Evolutionary conservation across 2,888 invertebrate species (phyloP), one percentile per base, ranked within the genome.

Genomic region (Apomyelois bistriatella): DNA sequence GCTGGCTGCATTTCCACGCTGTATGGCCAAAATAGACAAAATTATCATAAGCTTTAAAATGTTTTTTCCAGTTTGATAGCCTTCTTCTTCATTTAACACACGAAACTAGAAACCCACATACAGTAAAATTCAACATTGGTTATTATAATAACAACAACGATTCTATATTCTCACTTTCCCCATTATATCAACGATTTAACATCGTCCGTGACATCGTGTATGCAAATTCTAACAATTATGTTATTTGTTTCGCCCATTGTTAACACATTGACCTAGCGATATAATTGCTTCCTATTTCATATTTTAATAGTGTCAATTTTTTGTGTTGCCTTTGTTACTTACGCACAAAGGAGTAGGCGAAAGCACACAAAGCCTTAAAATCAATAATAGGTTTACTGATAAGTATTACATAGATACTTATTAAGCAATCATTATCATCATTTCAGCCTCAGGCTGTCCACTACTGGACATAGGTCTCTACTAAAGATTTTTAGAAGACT

Each of bases 211-310:
- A 63, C 68, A 66, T 59, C 59, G 58, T 59, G 28, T 9, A 72
- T 65, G 71, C 57, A 61, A 65, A 66, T 60, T 55, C 60, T 62
- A 59, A 65, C 57, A 66, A 76, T 74, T 67, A 70, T 68, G 62
- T 65, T 60, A 66, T 69, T 66, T 65, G 72, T 68, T 72, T 69
- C 65, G 67, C 62, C 60, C 56, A 66, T 62, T 72, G 76, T 75
- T 74, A 74, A 70, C 71, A 70, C 59, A 60, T 60, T 73, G 68
- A 75, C 71, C 73, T 59, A 59, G 58, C 62, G 58, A 60, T 57
- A 67, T 67, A 69, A 71, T 66, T 58, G 54, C 55, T 61, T 60
- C 59, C 65, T 62, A 62, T 58, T 57, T 50, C 40, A 54, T 59
- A 47, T 55, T 53, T 57, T 43, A 56, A 54, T 50, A 49, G 28